Conservation (phyloP, 2,113 vertebrate species). For the Herpetotheres cachinnans region DNA sequence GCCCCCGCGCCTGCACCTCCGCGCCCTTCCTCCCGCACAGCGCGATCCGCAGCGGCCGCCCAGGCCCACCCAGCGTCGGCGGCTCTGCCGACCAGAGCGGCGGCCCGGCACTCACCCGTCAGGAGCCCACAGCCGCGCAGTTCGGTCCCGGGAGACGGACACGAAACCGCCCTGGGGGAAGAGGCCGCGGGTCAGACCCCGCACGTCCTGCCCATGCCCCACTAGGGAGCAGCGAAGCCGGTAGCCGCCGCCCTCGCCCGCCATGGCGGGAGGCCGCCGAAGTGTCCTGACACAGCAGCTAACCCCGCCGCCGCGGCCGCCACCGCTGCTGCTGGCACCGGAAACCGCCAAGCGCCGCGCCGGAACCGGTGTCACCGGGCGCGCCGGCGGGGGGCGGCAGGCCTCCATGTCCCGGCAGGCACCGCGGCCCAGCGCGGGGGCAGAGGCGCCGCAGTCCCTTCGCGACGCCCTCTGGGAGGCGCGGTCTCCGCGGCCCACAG, state of each 20-base stretch:
- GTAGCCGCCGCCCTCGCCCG: slow-evolving; percentile 68
- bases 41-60: not conserved
- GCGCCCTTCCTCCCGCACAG: too few relatives aligned
- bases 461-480: not conserved
- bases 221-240: slow-evolving; percentile 88
- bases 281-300: slow-evolving; percentile 75
- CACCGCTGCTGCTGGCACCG: not conserved
- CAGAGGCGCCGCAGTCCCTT: accelerated
- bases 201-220: slow-evolving; percentile 91
- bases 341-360: not conserved
- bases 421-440: accelerated
- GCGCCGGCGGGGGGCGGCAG: accelerated
- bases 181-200: slow-evolving; percentile 78
- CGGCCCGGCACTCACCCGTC: slow-evolving; percentile 75
- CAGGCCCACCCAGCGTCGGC: not conserved
- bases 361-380: not conserved
- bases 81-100: too few relatives aligned
- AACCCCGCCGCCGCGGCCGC: not conserved
- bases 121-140: slow-evolving; percentile 90
- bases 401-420: slow-evolving; percentile 41
- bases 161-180: slow-evolving; percentile 87
- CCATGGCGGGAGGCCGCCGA: slow-evolving; percentile 47
- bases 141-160: slow-evolving; percentile 93
- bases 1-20: not conserved
- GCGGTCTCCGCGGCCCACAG: accelerated